Conservation (phyloP, 2,797 vertebrate species). For the Sciaenops ocellatus region DNA sequence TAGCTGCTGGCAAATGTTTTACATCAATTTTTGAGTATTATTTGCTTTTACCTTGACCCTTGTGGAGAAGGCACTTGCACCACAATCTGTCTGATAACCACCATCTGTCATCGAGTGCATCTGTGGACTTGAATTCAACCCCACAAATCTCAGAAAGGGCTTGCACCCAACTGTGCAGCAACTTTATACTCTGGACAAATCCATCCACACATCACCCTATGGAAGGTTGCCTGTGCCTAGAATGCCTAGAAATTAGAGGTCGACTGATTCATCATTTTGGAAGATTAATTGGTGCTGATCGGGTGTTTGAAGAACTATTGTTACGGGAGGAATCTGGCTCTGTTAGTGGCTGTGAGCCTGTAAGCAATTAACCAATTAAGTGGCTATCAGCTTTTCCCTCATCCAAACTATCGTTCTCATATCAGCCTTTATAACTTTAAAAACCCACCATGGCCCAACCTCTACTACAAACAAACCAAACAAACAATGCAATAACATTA, state of each 20-base stretch:
- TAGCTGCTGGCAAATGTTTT: conserved; percentile 48
- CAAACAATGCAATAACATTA: background rate
- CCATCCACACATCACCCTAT: background rate
- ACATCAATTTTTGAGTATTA: conserved; percentile 29
- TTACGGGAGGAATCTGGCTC: too few relatives aligned
- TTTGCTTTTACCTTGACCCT: conserved; percentile 65
- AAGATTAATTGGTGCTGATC: too few relatives aligned
- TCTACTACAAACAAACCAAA: background rate
- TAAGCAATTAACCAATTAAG: too few relatives aligned
- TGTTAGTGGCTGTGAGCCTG: too few relatives aligned
- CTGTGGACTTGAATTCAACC: conserved; percentile 48
- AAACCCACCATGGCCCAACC: too few relatives aligned
- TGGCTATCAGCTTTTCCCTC: too few relatives aligned
- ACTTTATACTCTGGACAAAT: conserved; percentile 9
- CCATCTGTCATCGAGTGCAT: conserved; percentile 63
- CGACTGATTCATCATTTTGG: too few relatives aligned
- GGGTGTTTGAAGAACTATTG: too few relatives aligned
- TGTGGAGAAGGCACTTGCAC: conserved; percentile 26
- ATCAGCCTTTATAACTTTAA: too few relatives aligned
- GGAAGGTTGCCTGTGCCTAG: background rate
- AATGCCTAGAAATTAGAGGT: background rate
- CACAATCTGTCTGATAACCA: conserved; percentile 67
- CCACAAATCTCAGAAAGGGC: conserved; percentile 30
- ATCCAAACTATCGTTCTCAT: too few relatives aligned
- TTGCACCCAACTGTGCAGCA: conserved; percentile 11